A percentile compares a stretch with the other conserved stretches of the same genome.
Conservation (phyloP, 2,888 invertebrate genomes). For the Scaptomyza caliginosa region DNA sequence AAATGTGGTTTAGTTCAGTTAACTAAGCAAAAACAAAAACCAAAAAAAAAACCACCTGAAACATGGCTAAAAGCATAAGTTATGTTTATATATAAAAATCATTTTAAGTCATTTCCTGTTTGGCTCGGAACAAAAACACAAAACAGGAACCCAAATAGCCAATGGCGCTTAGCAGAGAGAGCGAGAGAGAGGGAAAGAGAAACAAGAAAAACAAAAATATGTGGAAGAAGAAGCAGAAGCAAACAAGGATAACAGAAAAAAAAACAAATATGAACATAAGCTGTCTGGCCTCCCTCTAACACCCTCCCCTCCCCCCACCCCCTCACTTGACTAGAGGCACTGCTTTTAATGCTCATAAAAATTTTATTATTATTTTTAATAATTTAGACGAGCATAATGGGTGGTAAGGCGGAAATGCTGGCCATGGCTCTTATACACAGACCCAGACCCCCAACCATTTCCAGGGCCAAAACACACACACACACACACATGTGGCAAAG, state of each 20-base stretch:
- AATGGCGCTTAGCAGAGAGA: no score
- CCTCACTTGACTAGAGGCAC: constrained; percentile 18
- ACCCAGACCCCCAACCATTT: constrained; percentile 20
- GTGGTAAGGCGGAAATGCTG: neutral
- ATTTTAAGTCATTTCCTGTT: constrained; percentile 74
- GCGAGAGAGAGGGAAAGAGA: neutral
- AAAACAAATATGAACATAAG: constrained; percentile 1
- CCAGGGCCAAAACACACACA: constrained; percentile 32
- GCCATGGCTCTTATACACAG: constrained; percentile 3
- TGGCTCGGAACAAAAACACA: constrained; percentile 44
- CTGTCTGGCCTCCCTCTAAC: neutral
- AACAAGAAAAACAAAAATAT: neutral
- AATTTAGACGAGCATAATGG: constrained; percentile 54
- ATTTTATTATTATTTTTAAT: constrained; percentile 76
- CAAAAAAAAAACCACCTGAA: no score
- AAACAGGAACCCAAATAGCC: neutral
- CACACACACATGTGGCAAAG: constrained; percentile 39
- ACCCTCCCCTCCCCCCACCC: neutral
- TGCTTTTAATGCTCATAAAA: constrained; percentile 73
- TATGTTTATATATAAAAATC: constrained; percentile 58
- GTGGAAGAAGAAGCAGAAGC: neutral
- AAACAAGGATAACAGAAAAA: constrained; percentile 1
- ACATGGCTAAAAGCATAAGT: constrained; percentile 57
- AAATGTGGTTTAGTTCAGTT: constrained; percentile 38
- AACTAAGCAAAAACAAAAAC: constrained; percentile 63